phyloP scores from a whole-genome alignment of 2,113 vertebrate genomes.

The Callipepla californica region DNA sequence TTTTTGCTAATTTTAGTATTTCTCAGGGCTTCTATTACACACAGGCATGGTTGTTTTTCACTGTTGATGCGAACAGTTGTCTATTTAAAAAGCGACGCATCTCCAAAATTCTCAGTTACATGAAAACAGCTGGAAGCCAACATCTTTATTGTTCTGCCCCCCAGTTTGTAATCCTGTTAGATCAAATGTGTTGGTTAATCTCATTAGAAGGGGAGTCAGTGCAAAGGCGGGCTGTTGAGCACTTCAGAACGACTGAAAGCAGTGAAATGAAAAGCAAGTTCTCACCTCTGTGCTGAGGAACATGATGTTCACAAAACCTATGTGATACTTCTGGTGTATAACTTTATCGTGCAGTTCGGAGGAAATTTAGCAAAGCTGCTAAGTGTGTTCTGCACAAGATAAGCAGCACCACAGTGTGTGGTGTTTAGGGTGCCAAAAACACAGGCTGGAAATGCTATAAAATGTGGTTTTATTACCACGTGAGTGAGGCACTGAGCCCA shows the following conservation, averaged over 20 bases:
- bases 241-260: neutral
- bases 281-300: neutral
- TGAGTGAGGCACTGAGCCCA: neutral
- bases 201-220: neutral
- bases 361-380: neutral
- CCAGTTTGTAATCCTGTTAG: neutral
- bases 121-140: neutral
- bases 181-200: neutral
- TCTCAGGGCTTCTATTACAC: neutral
- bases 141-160: fast-evolving
- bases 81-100: neutral
- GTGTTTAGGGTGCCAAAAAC: neutral
- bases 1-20: neutral
- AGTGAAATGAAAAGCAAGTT: neutral
- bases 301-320: neutral
- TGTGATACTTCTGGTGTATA: neutral
- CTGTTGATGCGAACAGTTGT: neutral
- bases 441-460: neutral
- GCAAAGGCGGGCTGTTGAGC: neutral
- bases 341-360: neutral
- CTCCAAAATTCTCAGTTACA: neutral
- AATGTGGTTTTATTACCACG: neutral
- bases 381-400: too few species aligned
- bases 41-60: neutral
- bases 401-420: too few species aligned